Conservation (phyloP, 2,113 vertebrate genomes). For the Falco punctatus region DNA sequence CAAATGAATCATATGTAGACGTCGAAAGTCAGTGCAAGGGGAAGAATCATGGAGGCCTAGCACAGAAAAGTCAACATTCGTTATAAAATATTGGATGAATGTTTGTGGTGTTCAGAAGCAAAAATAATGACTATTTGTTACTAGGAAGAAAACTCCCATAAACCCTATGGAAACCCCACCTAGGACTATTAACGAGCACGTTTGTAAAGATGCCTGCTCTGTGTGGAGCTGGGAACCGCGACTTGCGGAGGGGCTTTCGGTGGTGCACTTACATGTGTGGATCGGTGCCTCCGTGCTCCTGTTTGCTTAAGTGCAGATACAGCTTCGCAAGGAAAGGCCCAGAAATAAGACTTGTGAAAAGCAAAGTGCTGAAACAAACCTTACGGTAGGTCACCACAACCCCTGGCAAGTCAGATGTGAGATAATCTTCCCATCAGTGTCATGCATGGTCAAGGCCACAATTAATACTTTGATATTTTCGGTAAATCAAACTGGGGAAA, state of each 20-base stretch:
- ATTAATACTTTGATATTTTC: not conserved
- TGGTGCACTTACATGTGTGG: not conserved
- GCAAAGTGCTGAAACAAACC: not conserved
- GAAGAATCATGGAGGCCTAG: not conserved
- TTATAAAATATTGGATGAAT: not conserved
- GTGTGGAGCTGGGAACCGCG: accelerated
- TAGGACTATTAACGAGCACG: not conserved
- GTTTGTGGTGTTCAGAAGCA: not conserved
- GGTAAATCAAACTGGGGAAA: not conserved
- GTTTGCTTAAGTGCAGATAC: not conserved
- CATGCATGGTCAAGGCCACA: not conserved
- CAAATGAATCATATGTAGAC: not conserved
- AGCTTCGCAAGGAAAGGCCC: not conserved
- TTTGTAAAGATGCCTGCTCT: not conserved
- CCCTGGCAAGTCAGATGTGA: not conserved
- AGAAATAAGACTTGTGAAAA: not conserved
- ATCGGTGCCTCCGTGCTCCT: not conserved
- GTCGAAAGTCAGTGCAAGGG: not conserved
- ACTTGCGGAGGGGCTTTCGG: not conserved
- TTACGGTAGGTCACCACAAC: not conserved
- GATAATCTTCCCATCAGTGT: not conserved
- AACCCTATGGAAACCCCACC: not conserved
- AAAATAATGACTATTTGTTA: not conserved
- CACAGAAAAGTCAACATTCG: not conserved
- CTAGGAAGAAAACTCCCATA: not conserved